These are phyloP conservation scores for Dysmachus trigonus DNA, from an alignment of 2,888 invertebrate genomes.

Conservation along the genomic window DNA sequence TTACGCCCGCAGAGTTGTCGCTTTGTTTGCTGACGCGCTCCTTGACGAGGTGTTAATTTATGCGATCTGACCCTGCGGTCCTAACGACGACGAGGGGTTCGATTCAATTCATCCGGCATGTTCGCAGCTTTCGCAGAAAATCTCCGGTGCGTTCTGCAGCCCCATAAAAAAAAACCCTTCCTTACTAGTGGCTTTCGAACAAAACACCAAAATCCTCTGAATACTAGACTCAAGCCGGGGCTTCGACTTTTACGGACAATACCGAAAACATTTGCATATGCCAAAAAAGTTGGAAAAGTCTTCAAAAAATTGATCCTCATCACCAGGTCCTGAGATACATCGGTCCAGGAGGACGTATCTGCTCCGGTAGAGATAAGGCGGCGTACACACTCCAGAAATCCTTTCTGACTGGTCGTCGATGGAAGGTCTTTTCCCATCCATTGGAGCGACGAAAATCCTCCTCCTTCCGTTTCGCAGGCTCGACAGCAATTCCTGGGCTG, in stretches of 20 bases:
- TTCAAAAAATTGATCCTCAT: neutral
- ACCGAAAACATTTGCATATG: constrained; percentile 44
- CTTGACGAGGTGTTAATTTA: constrained; percentile 43
- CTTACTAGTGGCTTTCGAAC: neutral
- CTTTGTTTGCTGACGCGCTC: constrained; percentile 28
- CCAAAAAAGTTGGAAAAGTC: constrained; percentile 32
- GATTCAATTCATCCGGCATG: neutral
- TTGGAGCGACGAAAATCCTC: constrained; percentile 10
- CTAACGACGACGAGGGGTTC: neutral
- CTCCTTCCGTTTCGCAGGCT: neutral
- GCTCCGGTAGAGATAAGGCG: constrained; percentile 18
- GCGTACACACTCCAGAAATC: constrained; percentile 8
- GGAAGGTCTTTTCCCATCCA: constrained; percentile 38
- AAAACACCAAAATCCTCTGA: constrained; percentile 9
- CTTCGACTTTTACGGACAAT: neutral
- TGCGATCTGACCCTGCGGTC: neutral
- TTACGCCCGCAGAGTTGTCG: constrained; percentile 38
- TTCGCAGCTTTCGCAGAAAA: neutral
- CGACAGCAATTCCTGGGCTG: neutral
- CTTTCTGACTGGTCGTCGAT: neutral
- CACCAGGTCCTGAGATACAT: neutral
- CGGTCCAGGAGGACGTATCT: neutral
- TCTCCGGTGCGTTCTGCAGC: neutral
- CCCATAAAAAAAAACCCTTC: constrained; percentile 12
- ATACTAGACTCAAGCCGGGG: neutral